Base-by-base conservation (phyloP, 2,797 vertebrate genomes). In the Pseudochaenichthys georgianus region DNA sequence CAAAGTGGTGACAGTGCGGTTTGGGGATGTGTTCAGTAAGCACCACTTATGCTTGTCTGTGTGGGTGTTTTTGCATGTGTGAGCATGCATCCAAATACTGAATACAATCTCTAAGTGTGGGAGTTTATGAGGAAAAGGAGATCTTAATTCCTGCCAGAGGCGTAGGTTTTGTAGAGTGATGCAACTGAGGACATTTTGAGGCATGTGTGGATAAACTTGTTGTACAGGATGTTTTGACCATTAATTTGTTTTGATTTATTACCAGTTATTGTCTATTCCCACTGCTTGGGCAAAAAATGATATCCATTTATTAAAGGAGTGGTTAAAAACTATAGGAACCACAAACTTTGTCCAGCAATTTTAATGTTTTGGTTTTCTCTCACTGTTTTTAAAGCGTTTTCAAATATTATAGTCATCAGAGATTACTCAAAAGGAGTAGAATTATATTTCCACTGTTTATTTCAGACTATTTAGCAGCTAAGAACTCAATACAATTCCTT, bases 101-200 rank as follows among this genome's bases (percentile, higher is more conserved):
- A 5, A 81, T 82, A 13, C 1, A 19, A 78, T 82, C 76, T 65
- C 42, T 8, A 21, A 59, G 19, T 17, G 69, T 70, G 52, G 60
- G 46, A 70, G 17, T 11, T 0, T 34, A 67, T 48, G 50, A 38
- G 13, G 47, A 70, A 81, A 3, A 51, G 23, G 6, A 47, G 11
- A 21, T 7, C 47, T 51, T 31, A 9, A 61, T 83, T 85, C 60
- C 66, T 12, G 34, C 5, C 0, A 28, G n/a, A 52, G 17, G 12
- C 0, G 9, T 0, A 43, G 0, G 0, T 38, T 64, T 23, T 70
- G 58, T 57, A 77, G 45, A 68, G 8, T 75, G 51, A 78, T 60
- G 65, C 15, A 83, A 82, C 47, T 0, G 5, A 38, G 13, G 6
- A 47, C 12, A 2, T 0, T 2, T 10, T 31, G 9, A 64, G 7